A percentile compares a stretch with the other conserved stretches of the same genome.
phyloP scores from a whole-genome alignment of 2,797 vertebrate genomes.

The Lagodon rhomboides region DNA sequence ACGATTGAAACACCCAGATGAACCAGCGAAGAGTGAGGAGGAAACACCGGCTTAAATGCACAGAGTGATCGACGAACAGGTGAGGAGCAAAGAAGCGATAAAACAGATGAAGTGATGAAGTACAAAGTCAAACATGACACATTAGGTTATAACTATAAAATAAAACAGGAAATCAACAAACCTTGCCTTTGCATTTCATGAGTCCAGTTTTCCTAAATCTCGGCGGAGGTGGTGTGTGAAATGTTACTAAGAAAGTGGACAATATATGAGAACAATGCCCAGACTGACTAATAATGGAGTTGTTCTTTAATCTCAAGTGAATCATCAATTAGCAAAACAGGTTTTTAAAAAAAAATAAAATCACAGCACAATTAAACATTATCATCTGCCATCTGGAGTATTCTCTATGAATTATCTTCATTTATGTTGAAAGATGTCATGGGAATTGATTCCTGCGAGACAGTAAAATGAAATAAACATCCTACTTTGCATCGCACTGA shows the following conservation, averaged over 20 bases:
- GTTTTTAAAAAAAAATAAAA: neutral
- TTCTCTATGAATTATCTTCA: neutral
- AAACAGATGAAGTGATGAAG: too few species aligned
- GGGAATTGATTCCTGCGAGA: neutral
- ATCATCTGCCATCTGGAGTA: neutral
- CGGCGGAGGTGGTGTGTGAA: neutral
- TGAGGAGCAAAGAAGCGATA: too few species aligned
- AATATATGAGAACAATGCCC: neutral
- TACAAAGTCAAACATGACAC: too few species aligned
- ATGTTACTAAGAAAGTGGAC: neutral
- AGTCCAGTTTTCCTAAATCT: constrained; percentile 2
- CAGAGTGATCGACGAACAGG: too few species aligned
- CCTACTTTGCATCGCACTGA: neutral
- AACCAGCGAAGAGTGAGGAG: too few species aligned
- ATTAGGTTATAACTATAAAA: too few species aligned
- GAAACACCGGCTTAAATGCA: too few species aligned
- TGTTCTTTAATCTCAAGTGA: neutral
- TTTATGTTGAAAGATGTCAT: constrained; percentile 7
- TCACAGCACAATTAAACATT: neutral
- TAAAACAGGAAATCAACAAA: too few species aligned
- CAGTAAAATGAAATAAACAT: neutral
- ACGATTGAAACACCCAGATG: too few species aligned
- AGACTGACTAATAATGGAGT: neutral
- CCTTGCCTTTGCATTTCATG: neutral
- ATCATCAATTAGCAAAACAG: neutral